Percentiles rank a stretch among this genome's conserved stretches.
Conservation (phyloP, 2,888 invertebrate species). For the Alviniconcha strummeri region DNA sequence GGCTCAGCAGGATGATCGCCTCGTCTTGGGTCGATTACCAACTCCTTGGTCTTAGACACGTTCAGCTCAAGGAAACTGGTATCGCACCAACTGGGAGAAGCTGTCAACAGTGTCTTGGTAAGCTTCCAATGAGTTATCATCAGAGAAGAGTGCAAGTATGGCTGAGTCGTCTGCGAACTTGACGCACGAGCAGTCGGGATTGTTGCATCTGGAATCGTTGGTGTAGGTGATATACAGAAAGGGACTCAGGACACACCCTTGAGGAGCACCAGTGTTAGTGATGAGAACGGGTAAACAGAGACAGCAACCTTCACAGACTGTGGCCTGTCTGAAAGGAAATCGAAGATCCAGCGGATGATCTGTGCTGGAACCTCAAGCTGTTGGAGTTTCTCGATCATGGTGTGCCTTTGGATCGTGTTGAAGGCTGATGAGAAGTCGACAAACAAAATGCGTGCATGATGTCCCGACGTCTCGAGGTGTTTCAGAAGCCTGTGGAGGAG, state of each 20-base stretch:
- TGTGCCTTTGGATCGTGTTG: constrained; percentile 8
- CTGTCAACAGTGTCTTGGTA: too few species aligned
- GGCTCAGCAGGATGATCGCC: too few species aligned
- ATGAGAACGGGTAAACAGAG: not conserved
- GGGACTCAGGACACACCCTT: constrained; percentile 5
- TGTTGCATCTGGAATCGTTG: not conserved
- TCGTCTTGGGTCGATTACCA: not conserved
- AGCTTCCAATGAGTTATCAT: not conserved
- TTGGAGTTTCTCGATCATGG: constrained; percentile 2
- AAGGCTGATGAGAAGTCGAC: constrained; percentile 16
- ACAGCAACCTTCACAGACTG: not conserved
- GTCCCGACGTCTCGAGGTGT: constrained; percentile 7
- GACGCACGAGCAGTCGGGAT: not conserved
- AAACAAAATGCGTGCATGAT: constrained; percentile 7
- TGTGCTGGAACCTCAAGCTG: not conserved
- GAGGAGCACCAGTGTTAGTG: constrained; percentile 8
- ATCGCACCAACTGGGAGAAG: not conserved
- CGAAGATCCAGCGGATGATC: constrained; percentile 4
- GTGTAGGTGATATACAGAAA: constrained; percentile 8
- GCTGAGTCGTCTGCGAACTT: constrained; percentile 7
- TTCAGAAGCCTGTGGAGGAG: not conserved
- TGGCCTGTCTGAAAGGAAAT: constrained; percentile 4
- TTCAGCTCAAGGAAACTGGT: constrained; percentile 5
- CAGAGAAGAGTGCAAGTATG: not conserved
- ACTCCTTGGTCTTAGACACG: not conserved